These are phyloP conservation scores for Agelaius tricolor DNA, from an alignment of 2,113 vertebrate species.

Conservation along the genomic window DNA sequence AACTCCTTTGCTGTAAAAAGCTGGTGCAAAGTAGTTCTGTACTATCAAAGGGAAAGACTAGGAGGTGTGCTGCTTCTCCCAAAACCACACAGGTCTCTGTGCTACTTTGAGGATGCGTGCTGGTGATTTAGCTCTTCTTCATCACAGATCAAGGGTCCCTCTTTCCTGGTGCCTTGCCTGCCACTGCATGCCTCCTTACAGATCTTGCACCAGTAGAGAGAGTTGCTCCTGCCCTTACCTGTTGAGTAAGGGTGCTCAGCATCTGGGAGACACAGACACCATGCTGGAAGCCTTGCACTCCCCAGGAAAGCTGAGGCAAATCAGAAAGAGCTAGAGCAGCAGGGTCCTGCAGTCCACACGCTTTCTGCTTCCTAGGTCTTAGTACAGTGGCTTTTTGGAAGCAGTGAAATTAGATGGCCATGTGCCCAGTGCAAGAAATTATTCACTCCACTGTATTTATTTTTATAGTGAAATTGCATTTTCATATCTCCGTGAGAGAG, in stretches of 20 bases:
- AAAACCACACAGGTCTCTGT: background rate
- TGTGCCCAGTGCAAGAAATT: conserved; percentile 4
- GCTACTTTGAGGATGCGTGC: background rate
- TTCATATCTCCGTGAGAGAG: background rate
- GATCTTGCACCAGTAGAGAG: fast-evolving
- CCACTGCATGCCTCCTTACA: background rate
- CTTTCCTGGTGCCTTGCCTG: background rate
- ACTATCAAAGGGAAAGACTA: background rate
- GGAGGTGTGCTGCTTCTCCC: background rate
- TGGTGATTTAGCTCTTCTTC: background rate
- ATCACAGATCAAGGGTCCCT: background rate
- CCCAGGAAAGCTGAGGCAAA: background rate
- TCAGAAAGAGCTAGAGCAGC: background rate
- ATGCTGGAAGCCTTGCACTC: background rate
- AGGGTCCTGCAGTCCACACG: background rate
- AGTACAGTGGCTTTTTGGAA: background rate
- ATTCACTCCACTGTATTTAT: conserved; percentile 8
- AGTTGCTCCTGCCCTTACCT: background rate
- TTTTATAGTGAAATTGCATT: conserved; percentile 28
- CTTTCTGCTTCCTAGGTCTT: background rate
- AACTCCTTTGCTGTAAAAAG: background rate
- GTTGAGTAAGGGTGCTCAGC: background rate
- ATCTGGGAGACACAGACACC: background rate
- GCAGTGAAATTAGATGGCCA: background rate
- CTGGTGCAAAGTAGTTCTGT: background rate